Base-by-base conservation (phyloP, 2,888 invertebrate species). In the Mythimna ferrago region DNA sequence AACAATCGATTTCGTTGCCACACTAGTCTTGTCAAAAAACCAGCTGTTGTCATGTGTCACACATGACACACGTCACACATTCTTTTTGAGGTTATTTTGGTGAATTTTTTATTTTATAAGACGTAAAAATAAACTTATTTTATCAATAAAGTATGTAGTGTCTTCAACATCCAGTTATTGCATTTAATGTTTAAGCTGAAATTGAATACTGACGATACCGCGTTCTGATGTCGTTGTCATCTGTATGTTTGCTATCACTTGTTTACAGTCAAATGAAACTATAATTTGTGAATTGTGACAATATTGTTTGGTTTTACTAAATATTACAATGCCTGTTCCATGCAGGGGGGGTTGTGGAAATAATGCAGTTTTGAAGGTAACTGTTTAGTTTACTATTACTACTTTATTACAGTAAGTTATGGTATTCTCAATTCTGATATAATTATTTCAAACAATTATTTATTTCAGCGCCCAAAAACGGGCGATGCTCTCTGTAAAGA, bases 401-500 rank as follows among this genome's bases (percentile, higher is more conserved):
- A 65, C 14, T 11, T 51, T 48, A 19, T 48, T 48, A 19, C 16
- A 6, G 6, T 48, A 48, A 16, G 6, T 48, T 6, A 48, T 48
- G 6, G 48, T 48, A 19, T 44, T 11, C 11, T 44, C 11, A 11
- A 11, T 35, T 16, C n/a, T n/a, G 7, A 11, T 21, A 7, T 53
- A 32, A 58, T 35, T 58, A 2, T 21, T 54, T 64, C 6, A 51
- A 14, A 48, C 6, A 48, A 16, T 48, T 48, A n/a, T 68, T 26
- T 74, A 69, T 91, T 97, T 69, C 92, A 98, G 98, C 97, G 99
- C 19, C 99, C 99, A 0, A 99, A 99, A 97, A 99, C 98, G 10
- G 98, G 98, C 0, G 98, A 99, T 96, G 97, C 98, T 0, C 94
- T 99, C 35, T 99, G 99, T 91, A 99, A 99, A 93, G 98, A 98